Evolutionary conservation across 2,797 vertebrate genomes (phyloP), one percentile per base, ranked within the genome.

Genomic region (Lagodon rhomboides): DNA sequence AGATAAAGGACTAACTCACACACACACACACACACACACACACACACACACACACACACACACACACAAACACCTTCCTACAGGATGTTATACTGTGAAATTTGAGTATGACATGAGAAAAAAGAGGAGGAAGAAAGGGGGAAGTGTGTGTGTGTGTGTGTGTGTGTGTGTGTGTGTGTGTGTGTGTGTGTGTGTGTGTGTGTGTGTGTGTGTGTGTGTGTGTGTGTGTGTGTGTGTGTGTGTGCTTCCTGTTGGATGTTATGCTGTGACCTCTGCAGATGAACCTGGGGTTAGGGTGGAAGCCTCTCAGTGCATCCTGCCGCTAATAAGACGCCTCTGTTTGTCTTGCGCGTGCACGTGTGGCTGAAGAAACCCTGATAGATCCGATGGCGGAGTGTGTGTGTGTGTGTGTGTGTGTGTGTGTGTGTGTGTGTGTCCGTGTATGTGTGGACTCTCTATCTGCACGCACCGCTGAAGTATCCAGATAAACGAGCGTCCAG

Each of bases 191-290:
- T 68, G 71, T 50, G 47, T 58, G 60, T 64, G 51, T 68, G 60
- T 50, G 44, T 51, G 55, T 65, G 75, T 60, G 46, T 27, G 65
- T 43, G 74, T 70, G 68, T 27, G 59, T 59, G 68, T 53, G 61
- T 20, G 58, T 61, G 62, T 54, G 44, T 43, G 47, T 46, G 46
- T 22, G 53, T 46, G 69, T 76, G 79, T 61, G 68, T 54, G 81
- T 62, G 64, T 74, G 84, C 82, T 90, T 92, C 89, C 88, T 91
- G 78, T 85, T 87, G 87, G 89, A 90, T 86, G 91, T 89, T 91
- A 62, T 87, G 68, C 80, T 72, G 74, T 90, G 87, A 91, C 91
- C 91, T 83, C 79, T 77, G 74, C 85, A 75, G 82, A 82, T 84
- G 91, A 92, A 87, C 81, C 85, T 74, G 56, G 79, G 54, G 78